Base-by-base conservation (phyloP, 2,797 vertebrate species). In the Taenioides sp. region DNA sequence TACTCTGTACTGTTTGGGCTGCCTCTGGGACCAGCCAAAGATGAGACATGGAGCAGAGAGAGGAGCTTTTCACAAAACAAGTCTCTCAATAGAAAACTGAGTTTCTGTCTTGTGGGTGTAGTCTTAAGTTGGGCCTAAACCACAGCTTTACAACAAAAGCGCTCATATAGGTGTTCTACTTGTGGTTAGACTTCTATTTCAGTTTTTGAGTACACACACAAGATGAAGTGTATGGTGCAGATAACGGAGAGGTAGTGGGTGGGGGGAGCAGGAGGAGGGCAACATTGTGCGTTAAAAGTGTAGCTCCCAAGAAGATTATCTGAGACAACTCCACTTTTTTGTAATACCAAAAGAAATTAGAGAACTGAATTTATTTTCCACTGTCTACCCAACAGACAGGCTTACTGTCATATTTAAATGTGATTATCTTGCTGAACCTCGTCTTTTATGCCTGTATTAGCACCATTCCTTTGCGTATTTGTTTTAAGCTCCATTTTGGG, bases 1-100 rank as follows among this genome's bases (percentile, higher is more conserved):
- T 57, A 28, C 64, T 69, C 10, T 65, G 5, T 62, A 16, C 55
- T 70, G 49, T 61, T 52, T 22, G 11, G 2, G 37, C 34, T 7
- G 72, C 76, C 74, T 69, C 67, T 10, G 73, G 43, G 72, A 70
- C 63, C 72, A 31, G 68, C 72, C 70, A 71, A 55, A 70, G 59
- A 75, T 67, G 57, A 80, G 67, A 73, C 60, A 73, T 20, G 64
- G 70, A 20, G 7, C 52, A 40, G 61, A 37, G 20, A 40, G 20
- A 25, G 20, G n/a, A 22, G 22, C 22, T 47, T 37, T n/a, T 18
- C 18, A 11, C 27, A n/a, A 62, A 60, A 31, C 58, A 28, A 27
- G 17, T 20, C 27, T 31, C 7, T 60, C 58, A 60, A 5, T 31
- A 27, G 58, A 60, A 16, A 31, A 60, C 5, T 31, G 7, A 47